Percentiles rank a stretch among this genome's conserved stretches.
Evolutionary conservation across 2,888 invertebrate genomes (phyloP).

Genomic region (Toxonevra muliebris): DNA sequence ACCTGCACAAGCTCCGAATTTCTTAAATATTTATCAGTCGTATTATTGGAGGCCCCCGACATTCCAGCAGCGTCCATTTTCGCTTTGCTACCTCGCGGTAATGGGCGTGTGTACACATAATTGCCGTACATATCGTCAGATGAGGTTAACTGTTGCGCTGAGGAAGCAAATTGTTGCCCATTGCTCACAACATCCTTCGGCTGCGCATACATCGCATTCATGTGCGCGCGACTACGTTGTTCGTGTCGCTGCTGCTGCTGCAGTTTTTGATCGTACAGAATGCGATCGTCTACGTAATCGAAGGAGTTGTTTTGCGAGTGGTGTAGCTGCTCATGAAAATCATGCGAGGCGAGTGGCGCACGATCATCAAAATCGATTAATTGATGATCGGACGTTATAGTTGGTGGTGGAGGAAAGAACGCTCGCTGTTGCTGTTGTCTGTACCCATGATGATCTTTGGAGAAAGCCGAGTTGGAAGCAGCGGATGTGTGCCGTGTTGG

Average conservation of each 20-base stretch:
- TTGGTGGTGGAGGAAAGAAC: conserved; percentile 2
- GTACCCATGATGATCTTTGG: conserved; percentile 39
- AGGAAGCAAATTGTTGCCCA: conserved; percentile 41
- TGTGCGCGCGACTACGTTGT: conserved; percentile 19
- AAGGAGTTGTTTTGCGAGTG: conserved; percentile 45
- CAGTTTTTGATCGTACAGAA: conserved; percentile 40
- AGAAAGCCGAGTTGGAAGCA: not conserved
- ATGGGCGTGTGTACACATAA: conserved; percentile 53
- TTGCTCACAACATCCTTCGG: conserved; percentile 40
- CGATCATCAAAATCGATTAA: conserved; percentile 62
- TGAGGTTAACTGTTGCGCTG: conserved; percentile 37
- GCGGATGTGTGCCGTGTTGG: conserved; percentile 25
- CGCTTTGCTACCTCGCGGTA: conserved; percentile 39
- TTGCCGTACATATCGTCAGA: conserved; percentile 51
- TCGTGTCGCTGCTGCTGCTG: conserved; percentile 38
- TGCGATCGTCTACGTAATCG: conserved; percentile 47
- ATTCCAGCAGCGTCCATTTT: not conserved
- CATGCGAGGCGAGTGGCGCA: conserved; percentile 51
- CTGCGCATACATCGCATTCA: conserved; percentile 41
- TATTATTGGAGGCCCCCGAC: conserved; percentile 27
- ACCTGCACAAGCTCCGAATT: conserved; percentile 52
- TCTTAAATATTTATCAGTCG: conserved; percentile 48
- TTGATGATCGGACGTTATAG: conserved; percentile 58
- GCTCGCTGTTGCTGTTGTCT: conserved; percentile 49
- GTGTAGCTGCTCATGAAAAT: conserved; percentile 46